A percentile compares a stretch with the other conserved stretches of the same genome.
Conservation (phyloP, 2,888 invertebrate species). For the Tipula unca region DNA sequence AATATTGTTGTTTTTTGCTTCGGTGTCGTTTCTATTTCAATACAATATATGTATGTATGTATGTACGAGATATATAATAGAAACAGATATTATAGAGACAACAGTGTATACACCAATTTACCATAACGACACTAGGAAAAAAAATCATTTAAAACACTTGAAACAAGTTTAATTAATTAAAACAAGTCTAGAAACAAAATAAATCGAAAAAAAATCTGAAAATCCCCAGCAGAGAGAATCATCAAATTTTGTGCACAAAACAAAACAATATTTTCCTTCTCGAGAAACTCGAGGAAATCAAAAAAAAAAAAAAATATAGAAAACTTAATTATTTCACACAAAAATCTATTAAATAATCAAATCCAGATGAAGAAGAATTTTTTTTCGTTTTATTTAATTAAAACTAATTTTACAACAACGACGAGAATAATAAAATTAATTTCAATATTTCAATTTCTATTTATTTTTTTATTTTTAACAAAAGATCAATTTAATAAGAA, state of each 20-base stretch:
- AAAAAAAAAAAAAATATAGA: neutral
- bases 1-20: neutral
- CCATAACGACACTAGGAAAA: neutral
- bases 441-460: slow-evolving; percentile 2
- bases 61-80: neutral
- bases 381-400: neutral
- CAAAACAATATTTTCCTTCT: neutral
- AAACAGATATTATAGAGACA: neutral
- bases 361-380: neutral
- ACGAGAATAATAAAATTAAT: slow-evolving; percentile 14
- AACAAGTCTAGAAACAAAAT: neutral
- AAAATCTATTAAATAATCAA: slow-evolving; percentile 8
- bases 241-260: neutral
- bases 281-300: neutral
- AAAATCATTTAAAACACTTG: neutral
- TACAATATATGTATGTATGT: neutral
- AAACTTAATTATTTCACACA: slow-evolving; percentile 14
- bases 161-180: neutral
- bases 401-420: slow-evolving; percentile 14
- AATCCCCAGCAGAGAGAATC: neutral
- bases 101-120: neutral
- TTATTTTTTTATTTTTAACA: neutral
- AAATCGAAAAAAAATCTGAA: neutral
- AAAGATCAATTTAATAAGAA: slow-evolving; percentile 14
- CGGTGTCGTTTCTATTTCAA: neutral